Evolutionary conservation across 2,888 invertebrate species (phyloP), one percentile per base, ranked within the genome.

Genomic region (Cataglyphis rosenhaueri): DNA sequence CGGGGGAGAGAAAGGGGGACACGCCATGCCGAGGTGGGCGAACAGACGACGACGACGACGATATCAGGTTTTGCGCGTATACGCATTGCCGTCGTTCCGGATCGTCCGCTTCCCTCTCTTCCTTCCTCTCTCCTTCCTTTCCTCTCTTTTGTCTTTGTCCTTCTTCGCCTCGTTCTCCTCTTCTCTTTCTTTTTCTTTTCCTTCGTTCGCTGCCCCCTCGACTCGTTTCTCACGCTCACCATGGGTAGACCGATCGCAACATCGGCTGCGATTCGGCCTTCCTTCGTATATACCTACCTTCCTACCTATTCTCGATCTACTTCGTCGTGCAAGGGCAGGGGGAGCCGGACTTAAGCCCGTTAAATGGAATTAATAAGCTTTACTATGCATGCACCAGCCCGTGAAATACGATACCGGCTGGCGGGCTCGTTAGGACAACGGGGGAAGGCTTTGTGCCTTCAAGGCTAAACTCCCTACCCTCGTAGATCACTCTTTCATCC

Each of bases 361-460:
- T 92, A 92, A 93, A 93, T 93, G 92, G 92, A 93, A 93, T 93
- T 93, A 93, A 93, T 93, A 93, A 93, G 93, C 93, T 93, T 91
- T 92, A 91, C 92, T 92, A 92, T 93, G 92, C 92, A 93, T 92
- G 91, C 92, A 93, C 91, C 92, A 91, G 91, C 87, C 91, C 92
- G 91, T 92, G 93, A 93, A 93, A 93, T 92, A 92, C 92, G 93
- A 93, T 93, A 92, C 92, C 86, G 90, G 88, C 89, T 91, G 89
- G 91, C 91, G 89, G 87, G 89, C 91, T 91, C 91, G 89, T 91
- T 91, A 91, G 92, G 90, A 89, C 89, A 88, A 82, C 88, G 87
- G 86, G 87, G 86, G 88, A 89, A 90, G 91, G 90, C 92, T 92
- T 92, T 92, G 91, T 92, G 90, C 91, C 88, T 89, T 92, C 89